A percentile compares a stretch with the other conserved stretches of the same genome.
Conservation (phyloP, 2,888 invertebrate genomes). For the Phasia obesa region DNA sequence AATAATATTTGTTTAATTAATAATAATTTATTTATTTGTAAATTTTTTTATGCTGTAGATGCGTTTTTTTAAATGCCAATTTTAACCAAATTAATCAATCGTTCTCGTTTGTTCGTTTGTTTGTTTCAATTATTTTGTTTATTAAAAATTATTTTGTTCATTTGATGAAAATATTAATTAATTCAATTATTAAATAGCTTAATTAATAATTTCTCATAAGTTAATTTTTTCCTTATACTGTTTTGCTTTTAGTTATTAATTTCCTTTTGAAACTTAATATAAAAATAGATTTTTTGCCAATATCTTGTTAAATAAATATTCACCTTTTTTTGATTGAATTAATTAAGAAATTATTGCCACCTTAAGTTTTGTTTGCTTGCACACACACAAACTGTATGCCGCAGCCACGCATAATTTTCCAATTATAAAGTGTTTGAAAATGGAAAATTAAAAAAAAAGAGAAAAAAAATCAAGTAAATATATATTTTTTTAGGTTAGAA, state of each 20-base stretch:
- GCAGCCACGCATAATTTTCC: slow-evolving; percentile 82
- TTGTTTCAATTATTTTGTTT: slow-evolving; percentile 69
- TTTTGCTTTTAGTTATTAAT: slow-evolving; percentile 23
- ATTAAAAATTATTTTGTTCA: slow-evolving; percentile 13
- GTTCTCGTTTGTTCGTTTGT: slow-evolving; percentile 55
- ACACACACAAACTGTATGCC: slow-evolving; percentile 81
- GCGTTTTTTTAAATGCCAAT: slow-evolving; percentile 47
- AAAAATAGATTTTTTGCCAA: slow-evolving; percentile 28
- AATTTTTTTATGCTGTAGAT: slow-evolving; percentile 62
- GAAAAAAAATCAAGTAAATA: slow-evolving; percentile 30
- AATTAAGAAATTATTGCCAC: slow-evolving; percentile 68
- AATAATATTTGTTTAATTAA: no score
- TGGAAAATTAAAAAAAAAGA: background rate
- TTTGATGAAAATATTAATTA: slow-evolving; percentile 19
- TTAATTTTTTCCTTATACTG: slow-evolving; percentile 25
- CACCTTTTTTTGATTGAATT: slow-evolving; percentile 47
- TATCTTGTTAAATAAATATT: slow-evolving; percentile 32
- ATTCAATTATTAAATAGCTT: slow-evolving; percentile 41
- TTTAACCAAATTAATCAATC: slow-evolving; percentile 45
- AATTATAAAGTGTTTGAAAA: slow-evolving; percentile 49
- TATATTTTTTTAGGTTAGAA: slow-evolving; percentile 54
- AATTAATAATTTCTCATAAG: slow-evolving; percentile 58
- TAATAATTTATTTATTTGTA: slow-evolving; percentile 54
- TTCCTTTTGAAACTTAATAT: slow-evolving; percentile 29
- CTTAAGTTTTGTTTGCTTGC: slow-evolving; percentile 82